Base-by-base conservation (phyloP, 2,797 vertebrate genomes). In the Remorina albescens region DNA sequence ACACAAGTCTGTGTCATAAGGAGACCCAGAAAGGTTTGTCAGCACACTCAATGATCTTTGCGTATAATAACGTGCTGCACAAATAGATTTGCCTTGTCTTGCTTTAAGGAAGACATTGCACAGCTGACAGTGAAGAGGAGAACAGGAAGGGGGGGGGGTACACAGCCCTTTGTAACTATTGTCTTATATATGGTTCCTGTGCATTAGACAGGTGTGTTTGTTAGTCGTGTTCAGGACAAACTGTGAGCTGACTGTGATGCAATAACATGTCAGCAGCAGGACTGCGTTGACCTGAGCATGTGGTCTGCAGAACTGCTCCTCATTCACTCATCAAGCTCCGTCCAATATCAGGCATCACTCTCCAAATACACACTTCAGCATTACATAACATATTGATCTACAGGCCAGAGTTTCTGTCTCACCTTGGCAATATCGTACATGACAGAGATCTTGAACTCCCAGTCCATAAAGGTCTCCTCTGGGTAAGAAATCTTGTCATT, bases 341-440 rank as follows among this genome's bases (percentile, higher is more conserved):
- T 12, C n/a, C 1, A 4, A 41, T 4, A 23, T 7, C 13, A 54
- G 9, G 2, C 37, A 7, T 0, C 36, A 28, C 19, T 10, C 0
- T 19, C 13, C 1, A n/a, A 19, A 44, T 19, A 25, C 15, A 64
- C 1, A 12, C n/a, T 1, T 23, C 18, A 57, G 36, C 15, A 7
- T 34, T 47, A 46, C 13, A 39, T 39, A 39, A 51, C 0, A 26
- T 28, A 13, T 8, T 19, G 25, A 30, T 51, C 25, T n/a, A 15
- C 34, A 44, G 21, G 13, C 2, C 4, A 19, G 44, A 11, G 16
- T 23, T 26, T 39, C 18, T n/a, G 44, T 46, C 79, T 94, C 94
- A 99, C 98, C 96, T 98, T 99, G 74, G 96, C 96, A 62, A 99
- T 96, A 84, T 99, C 98, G 8, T 97, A 97, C 95, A 99, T 96